These are phyloP conservation scores for Eonycteris spelaea DNA, from an alignment of 2,113 vertebrate species.

Conservation along the genomic window DNA sequence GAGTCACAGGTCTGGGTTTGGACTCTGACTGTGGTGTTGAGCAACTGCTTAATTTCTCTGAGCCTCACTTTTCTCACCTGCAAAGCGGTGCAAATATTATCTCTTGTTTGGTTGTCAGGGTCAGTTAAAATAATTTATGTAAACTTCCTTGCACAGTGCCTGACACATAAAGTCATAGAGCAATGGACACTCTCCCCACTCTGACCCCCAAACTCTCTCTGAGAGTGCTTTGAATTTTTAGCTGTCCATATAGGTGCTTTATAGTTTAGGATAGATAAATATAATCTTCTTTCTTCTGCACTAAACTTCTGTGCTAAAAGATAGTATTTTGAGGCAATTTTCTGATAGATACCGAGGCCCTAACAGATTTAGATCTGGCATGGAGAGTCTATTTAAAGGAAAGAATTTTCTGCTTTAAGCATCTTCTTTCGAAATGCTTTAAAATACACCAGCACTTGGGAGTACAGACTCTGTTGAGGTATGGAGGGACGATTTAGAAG, in stretches of 20 bases:
- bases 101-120: not conserved
- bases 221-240: conserved; percentile 33
- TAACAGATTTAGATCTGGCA: not conserved
- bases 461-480: not conserved
- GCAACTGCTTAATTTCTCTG: not conserved
- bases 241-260: conserved; percentile 25
- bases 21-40: not conserved
- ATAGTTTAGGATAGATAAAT: conserved; percentile 7
- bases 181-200: not conserved
- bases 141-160: not conserved
- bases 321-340: not conserved
- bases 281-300: not conserved
- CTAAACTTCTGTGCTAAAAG: not conserved
- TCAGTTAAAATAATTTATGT: not conserved
- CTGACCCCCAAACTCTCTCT: not conserved
- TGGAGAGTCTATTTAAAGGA: not conserved
- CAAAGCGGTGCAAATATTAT: not conserved
- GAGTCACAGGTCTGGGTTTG: not conserved
- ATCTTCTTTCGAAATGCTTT: not conserved
- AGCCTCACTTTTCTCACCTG: conserved; percentile 11
- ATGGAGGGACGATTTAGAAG: not conserved
- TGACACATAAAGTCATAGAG: not conserved
- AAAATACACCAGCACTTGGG: not conserved
- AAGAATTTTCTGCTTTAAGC: not conserved
- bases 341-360: not conserved